These are phyloP conservation scores for Dasyornis broadbenti DNA, from an alignment of 2,113 vertebrate genomes.

Conservation along the genomic window DNA sequence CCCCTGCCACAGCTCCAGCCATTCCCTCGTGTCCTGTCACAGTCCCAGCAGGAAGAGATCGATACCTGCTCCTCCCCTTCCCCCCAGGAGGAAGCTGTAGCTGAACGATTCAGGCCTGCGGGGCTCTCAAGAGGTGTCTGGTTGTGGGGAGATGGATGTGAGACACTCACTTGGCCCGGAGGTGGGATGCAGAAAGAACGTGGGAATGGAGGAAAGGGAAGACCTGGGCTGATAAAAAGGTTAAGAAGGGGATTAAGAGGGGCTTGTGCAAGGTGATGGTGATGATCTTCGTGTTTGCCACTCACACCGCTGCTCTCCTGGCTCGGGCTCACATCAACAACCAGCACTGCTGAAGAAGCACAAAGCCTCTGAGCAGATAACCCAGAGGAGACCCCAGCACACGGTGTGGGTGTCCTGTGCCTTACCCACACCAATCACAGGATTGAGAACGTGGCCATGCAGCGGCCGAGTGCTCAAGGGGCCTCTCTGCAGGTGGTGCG, in stretches of 20 bases:
- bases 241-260: not conserved
- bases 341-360: not conserved
- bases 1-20: not conserved
- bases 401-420: fast-evolving
- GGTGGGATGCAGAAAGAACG: not conserved
- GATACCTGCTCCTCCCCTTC: not conserved
- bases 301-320: not conserved
- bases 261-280: not conserved
- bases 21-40: not conserved
- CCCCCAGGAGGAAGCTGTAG: not conserved
- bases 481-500: not conserved
- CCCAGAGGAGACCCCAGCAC: not conserved
- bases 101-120: not conserved
- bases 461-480: not conserved
- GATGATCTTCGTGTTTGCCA: not conserved
- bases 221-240: not conserved
- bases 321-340: not conserved
- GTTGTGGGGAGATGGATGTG: not conserved
- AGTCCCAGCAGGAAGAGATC: not conserved
- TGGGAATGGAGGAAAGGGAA: not conserved
- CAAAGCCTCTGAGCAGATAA: not conserved
- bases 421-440: not conserved
- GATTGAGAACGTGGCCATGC: fast-evolving
- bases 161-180: not conserved
- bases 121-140: not conserved